Base-by-base conservation (phyloP, 2,113 vertebrate genomes). In the Halichoerus grypus region DNA sequence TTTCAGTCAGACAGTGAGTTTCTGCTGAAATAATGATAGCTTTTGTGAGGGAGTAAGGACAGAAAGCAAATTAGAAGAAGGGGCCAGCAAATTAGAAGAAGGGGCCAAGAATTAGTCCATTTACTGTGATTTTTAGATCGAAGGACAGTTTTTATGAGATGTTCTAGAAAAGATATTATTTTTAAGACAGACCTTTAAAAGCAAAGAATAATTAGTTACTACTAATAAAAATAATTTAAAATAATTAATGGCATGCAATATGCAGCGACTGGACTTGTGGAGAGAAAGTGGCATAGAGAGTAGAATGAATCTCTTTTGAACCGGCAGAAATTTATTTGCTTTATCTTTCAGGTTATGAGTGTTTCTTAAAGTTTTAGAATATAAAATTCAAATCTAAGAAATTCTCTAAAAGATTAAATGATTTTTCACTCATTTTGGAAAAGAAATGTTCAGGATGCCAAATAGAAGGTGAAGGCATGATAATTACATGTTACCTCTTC, bases 181-280 rank as follows among this genome's bases (percentile, higher is more conserved):
- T 96, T 86, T 63, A 95, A 94, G 57, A 82, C 9, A 97, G 55
- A 84, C 42, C 95, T 95, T 74, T 89, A 89, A 92, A 95, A 94
- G 65, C 55, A 59, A 88, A 92, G 42, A 90, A 53, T 89, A 88
- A 79, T 83, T 89, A 84, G 6, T 61, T 96, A 88, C 61, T n/a
- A 85, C 53, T 77, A 93, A 87, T 84, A 92, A 36, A 1, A 26
- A 92, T 72, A 31, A 88, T 49, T 80, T 79, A 57, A 79, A 84
- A 96, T 94, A 97, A 92, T 8, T 61, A 93, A 95, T 93, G 84
- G 53, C 22, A 65, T 69, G 19, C 5, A 77, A 49, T 59, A 33
- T 18, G 39, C 31, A 13, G 74, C 81, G 57, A 76, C 39, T 4
- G 1, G 36, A 46, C 39, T 91, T 89, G 33, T 39, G 12, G 42